phyloP scores from a whole-genome alignment of 1,140 invertebrate species.

The Lysiphlebus fabarum region DNA sequence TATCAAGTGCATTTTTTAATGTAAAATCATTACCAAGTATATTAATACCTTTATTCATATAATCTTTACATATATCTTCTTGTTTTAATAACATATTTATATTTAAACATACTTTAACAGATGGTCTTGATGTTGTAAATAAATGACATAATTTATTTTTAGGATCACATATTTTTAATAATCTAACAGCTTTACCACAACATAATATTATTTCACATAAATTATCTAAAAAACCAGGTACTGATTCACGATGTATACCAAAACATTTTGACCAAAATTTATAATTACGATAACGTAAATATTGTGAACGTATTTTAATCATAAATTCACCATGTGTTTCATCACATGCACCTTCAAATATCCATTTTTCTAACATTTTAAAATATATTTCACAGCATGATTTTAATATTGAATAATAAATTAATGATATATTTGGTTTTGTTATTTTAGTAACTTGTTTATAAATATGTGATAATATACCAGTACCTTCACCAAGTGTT shows the following conservation, averaged over 20 bases:
- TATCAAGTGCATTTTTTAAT: constrained; percentile 39
- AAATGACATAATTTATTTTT: constrained; percentile 59
- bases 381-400: constrained; percentile 63
- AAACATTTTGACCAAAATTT: constrained; percentile 64
- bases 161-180: constrained; percentile 61
- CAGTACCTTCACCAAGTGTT: constrained; percentile 52
- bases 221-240: constrained; percentile 58
- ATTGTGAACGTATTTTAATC: constrained; percentile 57
- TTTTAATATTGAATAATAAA: constrained; percentile 59
- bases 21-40: constrained; percentile 37
- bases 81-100: constrained; percentile 56
- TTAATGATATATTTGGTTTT: constrained; percentile 53
- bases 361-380: constrained; percentile 63
- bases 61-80: constrained; percentile 54
- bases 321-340: constrained; percentile 63
- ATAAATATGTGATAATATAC: constrained; percentile 61
- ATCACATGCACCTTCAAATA: constrained; percentile 62
- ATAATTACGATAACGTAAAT: constrained; percentile 56
- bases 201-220: constrained; percentile 59
- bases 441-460: constrained; percentile 59
- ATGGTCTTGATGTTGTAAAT: constrained; percentile 56
- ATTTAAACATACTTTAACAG: constrained; percentile 58
- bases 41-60: constrained; percentile 39
- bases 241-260: constrained; percentile 53
- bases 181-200: constrained; percentile 61